Conservation (phyloP, 1,140 invertebrate genomes). For the Probaryconus sp. region DNA sequence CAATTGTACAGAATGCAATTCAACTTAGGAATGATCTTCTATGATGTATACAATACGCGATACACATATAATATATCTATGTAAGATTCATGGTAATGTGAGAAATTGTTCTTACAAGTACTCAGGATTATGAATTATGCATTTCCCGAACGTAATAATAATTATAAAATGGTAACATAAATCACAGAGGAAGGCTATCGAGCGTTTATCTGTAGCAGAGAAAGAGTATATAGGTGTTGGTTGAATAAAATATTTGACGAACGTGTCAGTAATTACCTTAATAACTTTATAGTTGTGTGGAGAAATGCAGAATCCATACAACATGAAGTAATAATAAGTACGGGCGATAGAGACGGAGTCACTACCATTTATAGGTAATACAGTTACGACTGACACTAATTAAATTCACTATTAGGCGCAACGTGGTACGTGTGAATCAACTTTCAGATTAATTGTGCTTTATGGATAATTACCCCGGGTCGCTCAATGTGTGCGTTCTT, state of each 20-base stretch:
- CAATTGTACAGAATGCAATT: no score
- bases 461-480: slow-evolving; percentile 28
- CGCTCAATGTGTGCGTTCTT: neutral
- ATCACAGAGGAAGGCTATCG: no score
- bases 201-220: no score
- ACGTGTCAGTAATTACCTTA: neutral
- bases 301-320: slow-evolving; percentile 1
- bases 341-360: neutral
- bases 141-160: no score
- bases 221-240: neutral
- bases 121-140: no score
- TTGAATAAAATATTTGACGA: neutral
- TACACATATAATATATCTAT: no score
- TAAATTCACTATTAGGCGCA: slow-evolving; percentile 30
- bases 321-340: slow-evolving; percentile 8
- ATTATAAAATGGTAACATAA: no score
- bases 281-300: neutral
- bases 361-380: slow-evolving; percentile 24
- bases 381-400: slow-evolving; percentile 28
- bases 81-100: no score
- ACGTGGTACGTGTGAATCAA: slow-evolving; percentile 25
- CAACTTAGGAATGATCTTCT: no score
- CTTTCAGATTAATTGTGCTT: slow-evolving; percentile 28
- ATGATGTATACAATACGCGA: no score
- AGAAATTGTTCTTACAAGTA: no score